phyloP scores from a whole-genome alignment of 2,797 vertebrate genomes.

The Novumbra hubbsi region DNA sequence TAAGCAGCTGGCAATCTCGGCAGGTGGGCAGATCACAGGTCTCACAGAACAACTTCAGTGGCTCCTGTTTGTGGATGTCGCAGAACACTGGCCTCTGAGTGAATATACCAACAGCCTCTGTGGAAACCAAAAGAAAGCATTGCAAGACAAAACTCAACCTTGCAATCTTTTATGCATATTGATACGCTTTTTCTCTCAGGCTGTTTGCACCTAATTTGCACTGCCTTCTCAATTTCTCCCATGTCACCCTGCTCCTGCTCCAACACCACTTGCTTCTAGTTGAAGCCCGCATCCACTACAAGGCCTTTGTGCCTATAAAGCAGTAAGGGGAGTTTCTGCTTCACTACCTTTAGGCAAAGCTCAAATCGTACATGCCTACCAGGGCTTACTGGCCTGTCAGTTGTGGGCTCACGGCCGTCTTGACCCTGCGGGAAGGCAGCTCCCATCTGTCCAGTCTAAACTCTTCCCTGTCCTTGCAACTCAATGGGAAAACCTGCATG shows the following conservation, averaged over 20 bases:
- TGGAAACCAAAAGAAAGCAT: neutral
- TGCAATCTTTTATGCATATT: neutral
- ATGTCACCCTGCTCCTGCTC: no score
- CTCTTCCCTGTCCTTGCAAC: no score
- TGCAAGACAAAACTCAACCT: neutral
- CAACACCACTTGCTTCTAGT: no score
- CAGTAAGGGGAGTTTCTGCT: no score
- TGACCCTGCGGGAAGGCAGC: neutral
- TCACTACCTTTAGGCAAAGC: no score
- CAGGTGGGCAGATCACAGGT: constrained; percentile 91
- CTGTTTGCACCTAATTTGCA: neutral
- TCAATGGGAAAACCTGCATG: no score
- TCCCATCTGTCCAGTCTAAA: no score
- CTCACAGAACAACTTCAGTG: constrained; percentile 90
- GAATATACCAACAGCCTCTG: constrained; percentile 79
- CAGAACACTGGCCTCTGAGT: constrained; percentile 85
- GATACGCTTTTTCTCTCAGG: neutral
- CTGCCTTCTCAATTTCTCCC: neutral
- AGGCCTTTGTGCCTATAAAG: no score
- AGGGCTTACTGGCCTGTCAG: no score
- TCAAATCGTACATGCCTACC: no score
- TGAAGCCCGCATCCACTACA: no score
- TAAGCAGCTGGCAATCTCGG: constrained; percentile 86
- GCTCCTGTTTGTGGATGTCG: constrained; percentile 87
- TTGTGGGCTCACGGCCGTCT: no score